Conservation (phyloP, 2,113 vertebrate species). For the Clarias magur region DNA sequence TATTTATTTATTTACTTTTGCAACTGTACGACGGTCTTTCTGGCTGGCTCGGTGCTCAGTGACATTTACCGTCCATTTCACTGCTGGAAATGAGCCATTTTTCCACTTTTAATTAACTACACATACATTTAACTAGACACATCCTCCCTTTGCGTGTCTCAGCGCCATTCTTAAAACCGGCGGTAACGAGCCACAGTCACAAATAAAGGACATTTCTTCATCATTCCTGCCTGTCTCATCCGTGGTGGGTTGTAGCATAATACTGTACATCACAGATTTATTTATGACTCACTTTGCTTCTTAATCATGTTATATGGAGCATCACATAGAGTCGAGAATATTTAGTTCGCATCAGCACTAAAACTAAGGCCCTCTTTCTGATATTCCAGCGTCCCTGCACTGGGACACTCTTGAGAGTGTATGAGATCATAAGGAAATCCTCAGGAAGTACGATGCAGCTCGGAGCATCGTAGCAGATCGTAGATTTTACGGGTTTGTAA, state of each 20-base stretch:
- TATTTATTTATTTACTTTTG: slow-evolving; percentile 5
- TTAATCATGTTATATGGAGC: neutral
- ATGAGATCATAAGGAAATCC: no score
- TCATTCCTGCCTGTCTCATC: neutral
- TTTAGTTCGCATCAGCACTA: neutral
- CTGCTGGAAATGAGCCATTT: slow-evolving; percentile 38
- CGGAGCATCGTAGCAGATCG: no score
- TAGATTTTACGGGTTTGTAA: no score
- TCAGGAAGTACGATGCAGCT: no score
- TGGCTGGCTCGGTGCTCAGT: slow-evolving; percentile 35
- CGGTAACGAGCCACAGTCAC: neutral
- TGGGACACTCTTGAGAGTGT: no score
- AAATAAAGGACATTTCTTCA: neutral
- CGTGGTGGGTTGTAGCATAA: neutral
- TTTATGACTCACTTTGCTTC: neutral
- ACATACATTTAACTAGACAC: slow-evolving; percentile 9
- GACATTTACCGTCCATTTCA: slow-evolving; percentile 46
- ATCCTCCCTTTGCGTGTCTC: neutral
- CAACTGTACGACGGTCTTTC: slow-evolving; percentile 18
- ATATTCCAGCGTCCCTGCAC: no score
- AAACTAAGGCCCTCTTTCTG: neutral
- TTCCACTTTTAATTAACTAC: slow-evolving; percentile 33
- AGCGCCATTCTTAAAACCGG: neutral
- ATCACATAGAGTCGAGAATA: no score
- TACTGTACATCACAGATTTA: neutral